Percentiles rank a stretch among this genome's conserved stretches.
These are phyloP conservation scores for Salmo trutta DNA, from an alignment of 2,797 vertebrate genomes.

Conservation along the genomic window DNA sequence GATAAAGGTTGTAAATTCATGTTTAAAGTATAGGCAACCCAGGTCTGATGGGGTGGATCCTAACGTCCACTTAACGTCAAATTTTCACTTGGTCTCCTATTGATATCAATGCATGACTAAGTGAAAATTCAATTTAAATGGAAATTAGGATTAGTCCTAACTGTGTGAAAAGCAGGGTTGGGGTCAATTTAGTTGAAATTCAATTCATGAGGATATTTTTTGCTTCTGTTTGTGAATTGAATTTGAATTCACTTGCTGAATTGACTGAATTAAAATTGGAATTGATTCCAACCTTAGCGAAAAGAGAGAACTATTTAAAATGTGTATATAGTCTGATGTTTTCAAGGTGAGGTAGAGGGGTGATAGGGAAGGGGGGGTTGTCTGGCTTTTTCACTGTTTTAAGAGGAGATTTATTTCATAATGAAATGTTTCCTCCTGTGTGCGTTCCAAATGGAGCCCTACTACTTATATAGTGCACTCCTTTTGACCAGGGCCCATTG, in stretches of 20 bases:
- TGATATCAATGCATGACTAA: too few species aligned
- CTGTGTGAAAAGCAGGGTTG: not conserved
- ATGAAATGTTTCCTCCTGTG: slow-evolving; percentile 64
- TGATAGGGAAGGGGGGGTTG: slow-evolving; percentile 40
- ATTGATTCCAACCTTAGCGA: not conserved
- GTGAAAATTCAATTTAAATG: not conserved
- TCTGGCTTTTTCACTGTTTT: slow-evolving; percentile 69
- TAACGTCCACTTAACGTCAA: too few species aligned
- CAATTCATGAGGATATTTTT: not conserved
- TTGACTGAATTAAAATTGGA: slow-evolving; percentile 25
- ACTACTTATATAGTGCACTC: not conserved
- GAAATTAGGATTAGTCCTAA: not conserved
- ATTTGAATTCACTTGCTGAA: not conserved
- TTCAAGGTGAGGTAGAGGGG: slow-evolving; percentile 57
- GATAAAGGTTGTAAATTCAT: too few species aligned
- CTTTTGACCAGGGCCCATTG: too few species aligned
- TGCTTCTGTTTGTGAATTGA: not conserved
- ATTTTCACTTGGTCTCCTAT: too few species aligned
- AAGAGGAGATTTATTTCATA: slow-evolving; percentile 74
- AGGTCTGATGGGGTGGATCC: too few species aligned
- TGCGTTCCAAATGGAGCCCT: not conserved
- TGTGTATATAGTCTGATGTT: slow-evolving; percentile 73
- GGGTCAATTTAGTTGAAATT: not conserved
- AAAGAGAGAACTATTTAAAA: slow-evolving; percentile 63
- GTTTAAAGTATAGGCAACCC: too few species aligned